Evolutionary conservation across 2,797 vertebrate species (phyloP).

Genomic region (Tapirus indicus): DNA sequence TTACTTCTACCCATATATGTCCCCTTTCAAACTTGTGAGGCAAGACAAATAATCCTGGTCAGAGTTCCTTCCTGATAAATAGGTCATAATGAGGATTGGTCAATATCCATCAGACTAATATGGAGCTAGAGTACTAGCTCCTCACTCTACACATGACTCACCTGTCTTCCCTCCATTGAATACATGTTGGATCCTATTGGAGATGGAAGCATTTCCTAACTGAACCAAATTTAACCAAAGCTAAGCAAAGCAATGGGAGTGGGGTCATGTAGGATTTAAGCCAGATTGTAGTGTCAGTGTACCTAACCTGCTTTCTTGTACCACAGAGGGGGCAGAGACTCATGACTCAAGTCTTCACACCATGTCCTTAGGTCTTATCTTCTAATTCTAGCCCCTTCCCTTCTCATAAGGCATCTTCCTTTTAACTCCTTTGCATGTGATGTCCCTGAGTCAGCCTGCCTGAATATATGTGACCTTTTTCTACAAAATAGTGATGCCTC

Average conservation of each 20-base stretch:
- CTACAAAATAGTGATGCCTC: not conserved
- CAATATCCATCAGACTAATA: not conserved
- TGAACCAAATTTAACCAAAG: not conserved
- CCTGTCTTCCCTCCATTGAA: not conserved
- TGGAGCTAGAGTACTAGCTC: not conserved
- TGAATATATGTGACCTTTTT: not conserved
- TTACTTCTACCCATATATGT: not conserved
- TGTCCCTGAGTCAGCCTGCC: not conserved
- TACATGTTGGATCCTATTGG: not conserved
- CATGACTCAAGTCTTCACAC: not conserved
- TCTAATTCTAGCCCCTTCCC: not conserved
- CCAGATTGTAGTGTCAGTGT: not conserved
- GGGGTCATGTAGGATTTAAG: rapidly evolving
- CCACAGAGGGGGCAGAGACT: not conserved
- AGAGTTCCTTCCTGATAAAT: not conserved
- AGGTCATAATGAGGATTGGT: not conserved
- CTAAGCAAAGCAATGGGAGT: not conserved
- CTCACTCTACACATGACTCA: not conserved
- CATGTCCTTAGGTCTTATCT: not conserved
- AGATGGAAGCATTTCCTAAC: not conserved
- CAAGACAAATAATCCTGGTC: not conserved
- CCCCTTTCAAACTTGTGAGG: not conserved
- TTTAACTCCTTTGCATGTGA: not conserved
- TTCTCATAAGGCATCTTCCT: not conserved
- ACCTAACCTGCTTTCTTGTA: not conserved